phyloP scores from a whole-genome alignment of 2,797 vertebrate genomes.

The Limnodromus scolopaceus region DNA sequence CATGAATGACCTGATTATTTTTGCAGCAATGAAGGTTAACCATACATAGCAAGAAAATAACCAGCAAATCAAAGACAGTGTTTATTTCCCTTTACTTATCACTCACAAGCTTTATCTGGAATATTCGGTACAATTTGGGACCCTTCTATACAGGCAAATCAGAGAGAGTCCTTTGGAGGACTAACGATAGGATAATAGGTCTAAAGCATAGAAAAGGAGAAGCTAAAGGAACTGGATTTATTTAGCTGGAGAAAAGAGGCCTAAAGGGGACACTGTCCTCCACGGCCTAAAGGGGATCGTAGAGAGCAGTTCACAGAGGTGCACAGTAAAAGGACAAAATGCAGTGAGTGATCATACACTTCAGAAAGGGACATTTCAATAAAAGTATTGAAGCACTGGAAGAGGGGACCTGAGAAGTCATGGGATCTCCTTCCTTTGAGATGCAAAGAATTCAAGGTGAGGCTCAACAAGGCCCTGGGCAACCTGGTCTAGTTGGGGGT shows the following conservation, averaged over 20 bases:
- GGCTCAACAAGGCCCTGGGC: too few relatives aligned
- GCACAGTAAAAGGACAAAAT: background rate
- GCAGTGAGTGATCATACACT: background rate
- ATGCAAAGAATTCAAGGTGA: too few relatives aligned
- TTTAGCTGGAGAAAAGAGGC: background rate
- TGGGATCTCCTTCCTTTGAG: background rate
- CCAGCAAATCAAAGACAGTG: background rate
- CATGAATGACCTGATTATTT: background rate
- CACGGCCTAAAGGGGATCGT: background rate
- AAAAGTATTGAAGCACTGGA: background rate
- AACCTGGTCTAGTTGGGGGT: too few relatives aligned
- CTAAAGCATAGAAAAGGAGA: background rate
- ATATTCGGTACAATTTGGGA: background rate
- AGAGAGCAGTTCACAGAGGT: background rate
- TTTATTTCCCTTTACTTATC: background rate
- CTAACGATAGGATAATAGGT: background rate
- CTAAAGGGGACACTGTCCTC: background rate
- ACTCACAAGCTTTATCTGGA: background rate
- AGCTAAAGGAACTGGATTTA: background rate
- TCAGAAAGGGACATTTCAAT: background rate
- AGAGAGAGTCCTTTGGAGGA: background rate
- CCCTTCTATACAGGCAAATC: background rate
- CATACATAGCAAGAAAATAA: background rate
- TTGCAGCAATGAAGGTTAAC: background rate
- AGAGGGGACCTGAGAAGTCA: background rate